These are phyloP conservation scores for Neoascia interrupta DNA, from an alignment of 2,888 invertebrate genomes.

Conservation along the genomic window DNA sequence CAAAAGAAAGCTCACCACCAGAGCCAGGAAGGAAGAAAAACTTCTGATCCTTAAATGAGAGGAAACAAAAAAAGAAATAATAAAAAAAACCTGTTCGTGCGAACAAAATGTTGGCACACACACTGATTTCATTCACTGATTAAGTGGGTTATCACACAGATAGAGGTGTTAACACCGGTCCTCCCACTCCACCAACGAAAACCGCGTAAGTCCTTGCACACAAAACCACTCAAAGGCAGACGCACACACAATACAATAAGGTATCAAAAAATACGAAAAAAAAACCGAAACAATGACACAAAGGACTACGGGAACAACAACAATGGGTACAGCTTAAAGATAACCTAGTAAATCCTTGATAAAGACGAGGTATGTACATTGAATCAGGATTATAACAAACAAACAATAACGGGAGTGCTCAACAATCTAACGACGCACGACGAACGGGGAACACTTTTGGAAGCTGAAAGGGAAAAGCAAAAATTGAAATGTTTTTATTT, in stretches of 20 bases:
- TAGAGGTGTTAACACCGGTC: slow-evolving; percentile 44
- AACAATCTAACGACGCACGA: neutral
- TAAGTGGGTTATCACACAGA: slow-evolving; percentile 55
- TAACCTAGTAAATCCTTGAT: slow-evolving; percentile 52
- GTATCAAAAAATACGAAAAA: neutral
- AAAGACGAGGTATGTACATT: too few relatives aligned
- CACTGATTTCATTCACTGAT: slow-evolving; percentile 53
- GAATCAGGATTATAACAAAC: slow-evolving; percentile 31
- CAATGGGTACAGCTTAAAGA: slow-evolving; percentile 29
- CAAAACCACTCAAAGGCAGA: neutral
- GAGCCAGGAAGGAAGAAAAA: neutral
- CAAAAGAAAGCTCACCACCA: slow-evolving; percentile 26
- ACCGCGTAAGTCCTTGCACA: slow-evolving; percentile 16
- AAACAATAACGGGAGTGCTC: neutral
- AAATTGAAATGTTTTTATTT: slow-evolving; percentile 15
- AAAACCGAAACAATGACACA: slow-evolving; percentile 41
- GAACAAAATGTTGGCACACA: slow-evolving; percentile 51
- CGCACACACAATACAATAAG: slow-evolving; percentile 9
- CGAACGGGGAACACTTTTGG: too few relatives aligned
- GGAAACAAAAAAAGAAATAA: neutral
- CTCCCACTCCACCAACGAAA: neutral
- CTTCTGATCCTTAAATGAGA: slow-evolving; percentile 27
- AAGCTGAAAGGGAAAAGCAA: too few relatives aligned
- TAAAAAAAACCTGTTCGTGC: slow-evolving; percentile 22
- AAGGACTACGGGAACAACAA: slow-evolving; percentile 10